A percentile compares a stretch with the other conserved stretches of the same genome.
These are phyloP conservation scores for Apamea crenata DNA, from an alignment of 2,888 invertebrate genomes.

Conservation along the genomic window DNA sequence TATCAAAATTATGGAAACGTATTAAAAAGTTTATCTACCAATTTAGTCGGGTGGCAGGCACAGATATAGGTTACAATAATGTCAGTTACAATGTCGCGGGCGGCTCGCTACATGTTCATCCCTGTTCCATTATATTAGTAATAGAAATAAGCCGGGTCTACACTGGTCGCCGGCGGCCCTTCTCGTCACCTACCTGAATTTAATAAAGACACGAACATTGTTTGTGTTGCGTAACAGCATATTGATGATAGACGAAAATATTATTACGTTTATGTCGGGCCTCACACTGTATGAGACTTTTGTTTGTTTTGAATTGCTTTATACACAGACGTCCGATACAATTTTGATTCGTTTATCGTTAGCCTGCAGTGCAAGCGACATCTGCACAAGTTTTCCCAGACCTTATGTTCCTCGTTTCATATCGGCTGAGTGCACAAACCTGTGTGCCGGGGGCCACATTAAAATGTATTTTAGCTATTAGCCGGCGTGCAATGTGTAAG, in stretches of 20 bases:
- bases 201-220: conserved; percentile 57
- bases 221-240: conserved; percentile 44
- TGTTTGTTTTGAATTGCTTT: conserved; percentile 18
- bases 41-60: conserved; percentile 46
- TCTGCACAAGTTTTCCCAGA: conserved; percentile 24
- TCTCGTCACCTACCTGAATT: conserved; percentile 50
- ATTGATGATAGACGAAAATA: conserved; percentile 47
- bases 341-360: conserved; percentile 38
- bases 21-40: conserved; percentile 58
- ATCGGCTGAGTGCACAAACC: conserved; percentile 32
- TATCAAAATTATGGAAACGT: conserved; percentile 52
- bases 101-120: conserved; percentile 56
- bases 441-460: conserved; percentile 32
- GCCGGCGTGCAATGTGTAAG: conserved; percentile 34
- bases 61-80: conserved; percentile 55
- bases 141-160: conserved; percentile 55
- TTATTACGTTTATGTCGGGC: conserved; percentile 31
- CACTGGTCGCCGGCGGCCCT: conserved; percentile 40
- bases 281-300: not conserved
- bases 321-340: conserved; percentile 23
- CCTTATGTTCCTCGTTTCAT: conserved; percentile 33
- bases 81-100: conserved; percentile 43
- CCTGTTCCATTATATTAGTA: conserved; percentile 57
- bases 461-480: conserved; percentile 50
- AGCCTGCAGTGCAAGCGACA: conserved; percentile 33